A percentile compares a stretch with the other conserved stretches of the same genome.
Evolutionary conservation across 2,797 vertebrate genomes (phyloP).

Genomic region (Phoxinus dragarum): DNA sequence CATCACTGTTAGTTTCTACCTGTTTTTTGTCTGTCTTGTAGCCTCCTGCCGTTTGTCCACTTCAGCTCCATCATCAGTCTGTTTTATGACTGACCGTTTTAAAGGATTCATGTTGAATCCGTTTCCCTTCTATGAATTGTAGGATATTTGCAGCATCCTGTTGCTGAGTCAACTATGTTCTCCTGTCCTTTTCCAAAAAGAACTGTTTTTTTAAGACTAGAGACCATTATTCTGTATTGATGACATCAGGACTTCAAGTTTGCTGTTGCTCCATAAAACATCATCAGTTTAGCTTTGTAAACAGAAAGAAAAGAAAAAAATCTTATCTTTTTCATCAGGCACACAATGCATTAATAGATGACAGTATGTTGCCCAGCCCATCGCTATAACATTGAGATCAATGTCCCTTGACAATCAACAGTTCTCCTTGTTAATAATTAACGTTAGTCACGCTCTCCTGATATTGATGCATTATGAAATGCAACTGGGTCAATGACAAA

Average conservation of each 20-base stretch:
- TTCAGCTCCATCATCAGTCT: neutral
- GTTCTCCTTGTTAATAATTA: conserved; percentile 42
- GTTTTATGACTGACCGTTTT: conserved; percentile 27
- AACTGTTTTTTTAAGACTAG: conserved; percentile 5
- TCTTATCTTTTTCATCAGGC: neutral
- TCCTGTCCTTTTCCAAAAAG: neutral
- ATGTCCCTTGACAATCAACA: conserved; percentile 24
- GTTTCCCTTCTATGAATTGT: conserved; percentile 55
- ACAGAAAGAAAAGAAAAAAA: neutral
- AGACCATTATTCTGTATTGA: neutral
- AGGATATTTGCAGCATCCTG: conserved; percentile 50
- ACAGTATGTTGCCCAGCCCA: neutral
- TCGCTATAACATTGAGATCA: conserved; percentile 20
- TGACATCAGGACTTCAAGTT: neutral
- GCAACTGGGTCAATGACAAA: neutral
- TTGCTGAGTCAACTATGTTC: conserved; percentile 37
- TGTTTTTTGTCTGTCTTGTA: neutral
- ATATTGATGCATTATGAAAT: neutral
- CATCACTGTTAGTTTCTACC: neutral
- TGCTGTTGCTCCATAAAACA: neutral
- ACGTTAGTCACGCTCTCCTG: conserved; percentile 5
- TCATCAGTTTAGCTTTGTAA: neutral
- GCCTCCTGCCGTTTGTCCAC: neutral
- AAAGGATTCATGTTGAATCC: conserved; percentile 56
- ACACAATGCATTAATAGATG: neutral